A percentile compares a stretch with the other conserved stretches of the same genome.
phyloP scores from a whole-genome alignment of 1,140 invertebrate species.

The Macrosteles quadrilineatus region DNA sequence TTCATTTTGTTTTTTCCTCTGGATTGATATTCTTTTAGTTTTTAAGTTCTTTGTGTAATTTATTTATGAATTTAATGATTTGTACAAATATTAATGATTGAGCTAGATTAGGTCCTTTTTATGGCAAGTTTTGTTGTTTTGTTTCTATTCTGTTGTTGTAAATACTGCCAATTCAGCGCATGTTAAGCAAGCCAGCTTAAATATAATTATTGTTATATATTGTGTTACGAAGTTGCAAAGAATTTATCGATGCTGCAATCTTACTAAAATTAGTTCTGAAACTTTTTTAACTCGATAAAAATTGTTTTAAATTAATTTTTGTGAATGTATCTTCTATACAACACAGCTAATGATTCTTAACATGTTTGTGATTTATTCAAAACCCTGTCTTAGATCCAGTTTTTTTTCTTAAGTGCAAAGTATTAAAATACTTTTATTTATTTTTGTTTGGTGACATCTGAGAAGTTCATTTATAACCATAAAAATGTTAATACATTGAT shows the following conservation, averaged over 20 bases:
- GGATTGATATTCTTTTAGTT: conserved; percentile 14
- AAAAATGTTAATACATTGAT: too few species aligned
- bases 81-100: conserved; percentile 14
- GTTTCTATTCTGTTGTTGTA: conserved; percentile 17
- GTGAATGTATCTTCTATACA: conserved; percentile 24
- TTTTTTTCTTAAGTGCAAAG: too few species aligned
- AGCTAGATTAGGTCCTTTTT: not conserved
- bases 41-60: not conserved
- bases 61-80: conserved; percentile 16
- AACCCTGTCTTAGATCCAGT: too few species aligned
- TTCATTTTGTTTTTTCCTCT: conserved; percentile 11
- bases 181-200: not conserved
- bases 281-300: conserved; percentile 18
- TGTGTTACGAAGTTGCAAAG: conserved; percentile 25
- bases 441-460: too few species aligned
- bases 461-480: too few species aligned
- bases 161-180: not conserved
- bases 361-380: not conserved
- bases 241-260: conserved; percentile 17
- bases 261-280: conserved; percentile 21
- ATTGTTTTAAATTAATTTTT: conserved; percentile 23
- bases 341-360: conserved; percentile 25
- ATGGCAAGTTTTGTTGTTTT: conserved; percentile 22
- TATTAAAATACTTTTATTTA: too few species aligned
- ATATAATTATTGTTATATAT: conserved; percentile 27